Evolutionary conservation across 1,140 invertebrate species (phyloP).

Genomic region (Drosophila nigrodunni): DNA sequence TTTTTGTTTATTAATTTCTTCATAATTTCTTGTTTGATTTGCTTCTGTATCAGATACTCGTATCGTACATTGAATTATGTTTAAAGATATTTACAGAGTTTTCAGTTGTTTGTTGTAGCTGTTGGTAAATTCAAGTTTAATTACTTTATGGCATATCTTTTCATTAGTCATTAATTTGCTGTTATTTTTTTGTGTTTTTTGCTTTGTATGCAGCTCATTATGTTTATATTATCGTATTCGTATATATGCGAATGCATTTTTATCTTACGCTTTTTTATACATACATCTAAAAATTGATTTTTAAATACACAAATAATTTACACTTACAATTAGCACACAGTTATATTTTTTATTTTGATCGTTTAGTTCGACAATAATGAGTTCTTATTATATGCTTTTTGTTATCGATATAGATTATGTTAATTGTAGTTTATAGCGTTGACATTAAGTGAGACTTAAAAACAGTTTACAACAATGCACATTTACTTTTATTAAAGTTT

Average conservation of each 20-base stretch:
- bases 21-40: conserved; percentile 65
- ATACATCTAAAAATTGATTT: conserved; percentile 76
- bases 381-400: conserved; percentile 13
- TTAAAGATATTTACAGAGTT: conserved; percentile 80
- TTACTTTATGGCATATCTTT: conserved; percentile 78
- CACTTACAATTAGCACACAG: conserved; percentile 77
- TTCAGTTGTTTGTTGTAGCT: conserved; percentile 25
- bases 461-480: conserved; percentile 78
- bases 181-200: conserved; percentile 43
- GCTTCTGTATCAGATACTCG: conserved; percentile 49
- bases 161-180: conserved; percentile 5
- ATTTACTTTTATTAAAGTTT: conserved; percentile 56
- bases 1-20: conserved; percentile 67
- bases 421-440: conserved; percentile 74
- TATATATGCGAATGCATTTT: conserved; percentile 50
- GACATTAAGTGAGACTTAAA: conserved; percentile 79
- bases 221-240: conserved; percentile 42
- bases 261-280: conserved; percentile 28
- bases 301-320: conserved; percentile 82
- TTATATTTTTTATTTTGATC: conserved; percentile 41
- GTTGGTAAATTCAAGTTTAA: conserved; percentile 74
- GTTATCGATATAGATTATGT: conserved; percentile 43
- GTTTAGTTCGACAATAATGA: conserved; percentile 13
- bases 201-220: conserved; percentile 57
- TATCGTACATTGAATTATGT: conserved; percentile 63